phyloP scores from a whole-genome alignment of 2,888 invertebrate species.

The Leptopilina drosophilae region DNA sequence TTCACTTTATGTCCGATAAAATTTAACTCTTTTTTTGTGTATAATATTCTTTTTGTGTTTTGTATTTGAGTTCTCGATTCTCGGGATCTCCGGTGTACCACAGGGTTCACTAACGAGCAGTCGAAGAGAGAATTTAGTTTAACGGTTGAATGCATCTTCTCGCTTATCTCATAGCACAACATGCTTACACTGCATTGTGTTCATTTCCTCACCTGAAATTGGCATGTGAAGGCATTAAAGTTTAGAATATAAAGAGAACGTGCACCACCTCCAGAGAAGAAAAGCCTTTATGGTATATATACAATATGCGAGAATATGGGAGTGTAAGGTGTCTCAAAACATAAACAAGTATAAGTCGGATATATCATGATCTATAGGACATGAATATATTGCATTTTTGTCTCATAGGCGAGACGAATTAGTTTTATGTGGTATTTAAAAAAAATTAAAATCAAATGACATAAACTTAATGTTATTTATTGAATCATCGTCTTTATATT shows the following conservation, averaged over 20 bases:
- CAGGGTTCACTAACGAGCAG: constrained; percentile 67
- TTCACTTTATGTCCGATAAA: constrained; percentile 13
- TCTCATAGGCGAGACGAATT: constrained; percentile 10
- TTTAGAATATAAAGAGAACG: constrained; percentile 34
- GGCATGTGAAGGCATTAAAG: constrained; percentile 58
- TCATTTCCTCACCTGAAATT: constrained; percentile 68
- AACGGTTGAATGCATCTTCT: constrained; percentile 62
- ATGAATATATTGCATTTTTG: constrained; percentile 15
- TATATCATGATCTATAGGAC: constrained; percentile 1
- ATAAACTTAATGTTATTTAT: too few species aligned
- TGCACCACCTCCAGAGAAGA: constrained; percentile 13
- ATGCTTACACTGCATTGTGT: constrained; percentile 58
- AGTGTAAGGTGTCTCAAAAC: constrained; percentile 19
- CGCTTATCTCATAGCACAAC: constrained; percentile 64
- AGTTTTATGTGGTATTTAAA: neutral
- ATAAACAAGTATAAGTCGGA: neutral
- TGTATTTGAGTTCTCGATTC: constrained; percentile 17
- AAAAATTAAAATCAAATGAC: neutral
- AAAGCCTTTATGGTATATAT: too few species aligned
- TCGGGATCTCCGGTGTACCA: constrained; percentile 35
- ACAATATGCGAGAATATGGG: constrained; percentile 1
- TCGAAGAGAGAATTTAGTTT: constrained; percentile 69
- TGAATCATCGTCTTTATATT: too few species aligned
- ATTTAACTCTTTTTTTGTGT: constrained; percentile 46
- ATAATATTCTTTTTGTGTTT: constrained; percentile 44